Conservation (phyloP, 2,797 vertebrate genomes). For the Hydrocynus forskahlii region DNA sequence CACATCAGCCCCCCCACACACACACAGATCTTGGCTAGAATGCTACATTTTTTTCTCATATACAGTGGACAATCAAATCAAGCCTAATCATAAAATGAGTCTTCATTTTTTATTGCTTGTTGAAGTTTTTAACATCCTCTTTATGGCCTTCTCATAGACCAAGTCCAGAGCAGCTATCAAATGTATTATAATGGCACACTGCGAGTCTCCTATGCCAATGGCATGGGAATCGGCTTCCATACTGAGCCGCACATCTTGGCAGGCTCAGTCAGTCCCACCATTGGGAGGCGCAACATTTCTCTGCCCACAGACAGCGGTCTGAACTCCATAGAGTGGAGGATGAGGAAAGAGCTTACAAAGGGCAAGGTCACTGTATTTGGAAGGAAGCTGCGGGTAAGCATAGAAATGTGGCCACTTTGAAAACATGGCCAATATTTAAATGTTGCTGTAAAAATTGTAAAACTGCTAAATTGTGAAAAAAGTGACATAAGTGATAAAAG, state of each 20-base stretch:
- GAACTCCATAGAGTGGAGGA: constrained; percentile 90
- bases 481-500: no score
- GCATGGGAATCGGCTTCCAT: constrained; percentile 90
- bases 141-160: constrained; percentile 75
- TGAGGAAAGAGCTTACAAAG: constrained; percentile 88
- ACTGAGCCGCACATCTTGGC: constrained; percentile 88
- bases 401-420: no score
- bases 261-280: constrained; percentile 87
- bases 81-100: constrained; percentile 40
- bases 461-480: background rate
- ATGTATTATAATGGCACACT: constrained; percentile 88
- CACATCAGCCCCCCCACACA: constrained; percentile 17
- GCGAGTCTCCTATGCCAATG: constrained; percentile 88
- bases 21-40: constrained; percentile 24
- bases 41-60: constrained; percentile 36
- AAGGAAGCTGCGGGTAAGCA: constrained; percentile 87
- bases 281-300: constrained; percentile 88
- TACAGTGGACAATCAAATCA: constrained; percentile 37
- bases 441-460: background rate
- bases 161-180: constrained; percentile 91
- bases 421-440: background rate
- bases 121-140: constrained; percentile 7
- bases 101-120: constrained; percentile 27
- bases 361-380: constrained; percentile 90
- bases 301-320: constrained; percentile 89